These are phyloP conservation scores for Phylloscopus collybita DNA, from an alignment of 2,797 vertebrate genomes.

Conservation along the genomic window DNA sequence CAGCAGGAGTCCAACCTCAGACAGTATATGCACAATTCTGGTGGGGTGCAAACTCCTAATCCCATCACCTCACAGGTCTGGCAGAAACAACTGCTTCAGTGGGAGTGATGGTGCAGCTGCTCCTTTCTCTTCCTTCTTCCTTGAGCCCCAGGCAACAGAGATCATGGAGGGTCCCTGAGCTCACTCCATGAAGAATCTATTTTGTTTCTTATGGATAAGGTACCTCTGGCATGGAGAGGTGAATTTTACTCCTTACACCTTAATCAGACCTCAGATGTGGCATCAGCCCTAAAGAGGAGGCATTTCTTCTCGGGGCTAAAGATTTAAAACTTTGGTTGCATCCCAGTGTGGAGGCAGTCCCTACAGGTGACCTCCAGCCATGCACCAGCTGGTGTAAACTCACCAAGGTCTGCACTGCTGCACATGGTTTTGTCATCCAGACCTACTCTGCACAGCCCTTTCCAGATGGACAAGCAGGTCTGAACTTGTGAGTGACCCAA, in stretches of 20 bases:
- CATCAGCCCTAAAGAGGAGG: neutral
- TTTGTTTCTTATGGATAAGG: neutral
- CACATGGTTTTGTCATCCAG: neutral
- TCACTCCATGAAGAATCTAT: neutral
- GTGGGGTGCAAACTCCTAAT: neutral
- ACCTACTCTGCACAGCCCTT: neutral
- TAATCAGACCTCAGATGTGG: neutral
- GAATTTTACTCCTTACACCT: neutral
- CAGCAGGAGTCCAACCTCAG: neutral
- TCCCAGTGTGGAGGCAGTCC: neutral
- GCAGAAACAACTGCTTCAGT: neutral
- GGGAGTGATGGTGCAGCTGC: neutral
- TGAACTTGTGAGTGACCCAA: neutral
- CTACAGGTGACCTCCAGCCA: neutral
- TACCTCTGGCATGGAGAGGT: neutral
- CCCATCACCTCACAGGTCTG: neutral
- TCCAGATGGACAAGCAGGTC: neutral
- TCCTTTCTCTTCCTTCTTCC: neutral
- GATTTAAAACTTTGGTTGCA: neutral
- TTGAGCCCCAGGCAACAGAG: neutral
- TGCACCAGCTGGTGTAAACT: neutral
- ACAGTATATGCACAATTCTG: rapidly evolving
- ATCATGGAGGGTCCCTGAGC: neutral
- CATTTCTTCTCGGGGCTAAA: neutral
- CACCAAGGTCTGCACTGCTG: neutral